A percentile compares a stretch with the other conserved stretches of the same genome.
Conservation (phyloP, 2,797 vertebrate genomes). For the Cyprinodon diabolis region DNA sequence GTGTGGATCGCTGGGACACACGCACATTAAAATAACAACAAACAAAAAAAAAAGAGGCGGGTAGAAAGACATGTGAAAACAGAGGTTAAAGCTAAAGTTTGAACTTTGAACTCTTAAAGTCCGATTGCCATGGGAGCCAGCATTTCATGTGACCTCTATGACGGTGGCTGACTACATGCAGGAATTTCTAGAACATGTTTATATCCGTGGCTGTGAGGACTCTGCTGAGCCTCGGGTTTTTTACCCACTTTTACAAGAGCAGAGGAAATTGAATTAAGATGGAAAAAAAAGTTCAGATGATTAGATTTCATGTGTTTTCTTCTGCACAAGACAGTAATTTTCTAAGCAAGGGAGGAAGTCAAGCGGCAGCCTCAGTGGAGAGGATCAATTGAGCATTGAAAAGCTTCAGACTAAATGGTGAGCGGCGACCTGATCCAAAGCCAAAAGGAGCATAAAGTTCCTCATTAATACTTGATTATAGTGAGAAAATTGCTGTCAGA, state of each 20-base stretch:
- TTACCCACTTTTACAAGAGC: neutral
- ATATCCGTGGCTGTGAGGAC: neutral
- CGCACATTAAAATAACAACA: neutral
- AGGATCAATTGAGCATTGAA: too few species aligned
- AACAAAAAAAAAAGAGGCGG: neutral
- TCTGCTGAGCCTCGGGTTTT: neutral
- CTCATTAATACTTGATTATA: too few species aligned
- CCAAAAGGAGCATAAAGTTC: too few species aligned
- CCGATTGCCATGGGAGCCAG: conserved; percentile 44
- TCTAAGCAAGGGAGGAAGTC: neutral
- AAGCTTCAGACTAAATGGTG: too few species aligned
- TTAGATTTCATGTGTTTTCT: conserved; percentile 4
- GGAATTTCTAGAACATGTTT: neutral
- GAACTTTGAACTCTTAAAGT: conserved; percentile 51
- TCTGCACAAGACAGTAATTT: neutral
- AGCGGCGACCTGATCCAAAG: too few species aligned
- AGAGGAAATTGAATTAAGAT: conserved; percentile 22
- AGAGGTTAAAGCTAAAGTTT: conserved; percentile 10
- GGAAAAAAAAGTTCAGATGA: neutral
- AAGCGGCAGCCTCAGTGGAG: neutral
- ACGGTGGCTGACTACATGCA: conserved; percentile 1
- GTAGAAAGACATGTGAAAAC: neutral
- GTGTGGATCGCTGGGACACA: neutral
- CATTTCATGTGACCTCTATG: conserved; percentile 18
- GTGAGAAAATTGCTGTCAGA: too few species aligned